Evolutionary conservation across 2,888 invertebrate genomes (phyloP), one percentile per base, ranked within the genome.

Genomic region (Pachliopta kotzebuea): DNA sequence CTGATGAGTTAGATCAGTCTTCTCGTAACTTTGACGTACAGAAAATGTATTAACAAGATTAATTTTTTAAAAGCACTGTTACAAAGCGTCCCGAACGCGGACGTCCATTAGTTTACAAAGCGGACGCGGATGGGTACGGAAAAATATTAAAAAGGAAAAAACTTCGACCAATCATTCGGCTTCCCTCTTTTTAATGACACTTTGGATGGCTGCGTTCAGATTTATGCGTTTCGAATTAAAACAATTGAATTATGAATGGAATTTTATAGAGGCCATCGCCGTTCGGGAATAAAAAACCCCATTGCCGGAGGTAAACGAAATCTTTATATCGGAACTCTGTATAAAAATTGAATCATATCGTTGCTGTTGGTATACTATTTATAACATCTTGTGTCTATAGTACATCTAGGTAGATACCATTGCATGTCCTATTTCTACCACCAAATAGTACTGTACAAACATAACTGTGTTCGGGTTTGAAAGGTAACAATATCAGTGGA

Each of bases 171-270:
- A 64, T 65, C 60, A 69, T 65, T 65, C 45, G 54, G 54, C 52
- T 66, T 68, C 65, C 67, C 67, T 67, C 67, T 67, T 68, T 67
- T 71, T 69, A 69, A 69, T 67, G 67, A 66, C 67, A 64, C 65
- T 63, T 61, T 58, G 62, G 60, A 55, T 60, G 23, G 63, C 57
- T 63, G 65, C 65, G 63, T 65, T 68, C 62, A 59, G 56, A 56
- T 64, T 67, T 68, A 68, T 66, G 64, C 62, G 66, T 62, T 66
- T 67, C 64, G 54, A 64, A 67, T 68, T 67, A 54, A 68, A 61
- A 67, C 68, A 65, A 63, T 68, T 59, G 66, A 68, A 69, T 65
- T 42, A 63, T 62, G 56, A 68, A 67, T 55, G 56, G 31, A 57
- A 42, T 68, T 64, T 63, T 66, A 63, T 60, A 54, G 50, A 60